Base-by-base conservation (phyloP, 2,113 vertebrate species). In the Stigmatopora nigra region DNA sequence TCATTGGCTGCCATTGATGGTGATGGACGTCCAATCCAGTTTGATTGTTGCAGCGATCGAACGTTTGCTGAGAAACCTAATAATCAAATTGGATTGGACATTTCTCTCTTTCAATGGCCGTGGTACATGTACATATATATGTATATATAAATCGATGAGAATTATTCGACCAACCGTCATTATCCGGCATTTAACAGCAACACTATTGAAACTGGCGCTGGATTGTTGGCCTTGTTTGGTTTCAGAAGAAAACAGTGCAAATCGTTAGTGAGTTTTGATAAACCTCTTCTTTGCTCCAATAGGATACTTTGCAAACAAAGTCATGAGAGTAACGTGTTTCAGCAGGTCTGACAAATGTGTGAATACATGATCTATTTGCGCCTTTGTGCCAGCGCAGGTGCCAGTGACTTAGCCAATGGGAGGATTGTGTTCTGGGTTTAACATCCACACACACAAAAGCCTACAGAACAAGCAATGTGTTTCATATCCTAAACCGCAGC, bases 301-400 rank as follows among this genome's bases (percentile, higher is more conserved):
- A 16, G 47, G 22, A 17, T 12, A 14, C 19, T 19, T 60, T 41
- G 7, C 38, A 60, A 41, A 4, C 5, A 60, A 41, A 13, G 58
- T 44, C 36, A 19, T n/a, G 7, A 38, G 7, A 35, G 14, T 31
- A 22, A 48, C 61, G 15, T 48, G 61, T 16, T 15, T 63, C 61
- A 48, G 44, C 44, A 48, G 38, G 61, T 63, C 22, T 10, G 22
- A 63, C 61, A 22, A 61, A 36, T 6, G 45, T 63, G 22, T 7
- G 31, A 63, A 63, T 49, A 22, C 11, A 11, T 17, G 25, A 49
- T 49, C 7, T 11, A 49, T 35, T 35, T 49, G 11, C 5, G 46
- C 6, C 46, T 63, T 63, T 63, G 47, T 63, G 61, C 35, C 11
- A 7, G 47, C 15, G 16, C 61, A 63, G 61, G 46, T 63, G 61